phyloP scores from a whole-genome alignment of 2,888 invertebrate genomes.

The Watsonalla cultraria region DNA sequence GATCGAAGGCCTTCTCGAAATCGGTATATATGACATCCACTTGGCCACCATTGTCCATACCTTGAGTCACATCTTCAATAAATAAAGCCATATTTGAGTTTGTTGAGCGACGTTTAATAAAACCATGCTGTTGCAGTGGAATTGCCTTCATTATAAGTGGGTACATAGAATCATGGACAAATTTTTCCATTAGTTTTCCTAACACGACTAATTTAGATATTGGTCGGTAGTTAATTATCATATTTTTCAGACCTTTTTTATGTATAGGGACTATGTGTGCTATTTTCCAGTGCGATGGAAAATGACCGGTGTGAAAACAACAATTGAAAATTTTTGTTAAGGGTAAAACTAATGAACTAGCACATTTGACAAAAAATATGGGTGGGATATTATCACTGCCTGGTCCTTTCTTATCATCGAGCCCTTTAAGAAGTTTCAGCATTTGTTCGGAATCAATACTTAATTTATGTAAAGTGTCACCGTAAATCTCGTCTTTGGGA shows the following conservation, averaged over 20 bases:
- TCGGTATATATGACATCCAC: background rate
- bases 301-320: slow-evolving; percentile 7
- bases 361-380: slow-evolving; percentile 8
- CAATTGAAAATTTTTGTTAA: slow-evolving; percentile 8
- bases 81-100: no score
- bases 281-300: slow-evolving; percentile 12
- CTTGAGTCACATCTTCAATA: slow-evolving; percentile 3
- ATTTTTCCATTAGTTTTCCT: slow-evolving; percentile 6
- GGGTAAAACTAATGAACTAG: slow-evolving; percentile 4
- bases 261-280: slow-evolving; percentile 14
- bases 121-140: slow-evolving; percentile 9
- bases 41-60: slow-evolving; percentile 8
- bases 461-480: no score
- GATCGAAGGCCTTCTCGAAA: background rate
- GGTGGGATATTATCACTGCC: slow-evolving; percentile 12
- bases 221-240: slow-evolving; percentile 9
- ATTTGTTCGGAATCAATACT: no score
- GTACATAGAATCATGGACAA: no score
- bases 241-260: slow-evolving; percentile 11
- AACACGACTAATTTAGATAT: slow-evolving; percentile 2
- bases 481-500: no score
- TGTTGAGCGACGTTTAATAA: slow-evolving; percentile 4
- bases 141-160: no score
- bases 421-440: no score
- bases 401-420: slow-evolving; percentile 2